Percentiles rank a stretch among this genome's conserved stretches.
These are phyloP conservation scores for Drosophila kurseongensis DNA, from an alignment of 1,140 invertebrate genomes.

Conservation along the genomic window DNA sequence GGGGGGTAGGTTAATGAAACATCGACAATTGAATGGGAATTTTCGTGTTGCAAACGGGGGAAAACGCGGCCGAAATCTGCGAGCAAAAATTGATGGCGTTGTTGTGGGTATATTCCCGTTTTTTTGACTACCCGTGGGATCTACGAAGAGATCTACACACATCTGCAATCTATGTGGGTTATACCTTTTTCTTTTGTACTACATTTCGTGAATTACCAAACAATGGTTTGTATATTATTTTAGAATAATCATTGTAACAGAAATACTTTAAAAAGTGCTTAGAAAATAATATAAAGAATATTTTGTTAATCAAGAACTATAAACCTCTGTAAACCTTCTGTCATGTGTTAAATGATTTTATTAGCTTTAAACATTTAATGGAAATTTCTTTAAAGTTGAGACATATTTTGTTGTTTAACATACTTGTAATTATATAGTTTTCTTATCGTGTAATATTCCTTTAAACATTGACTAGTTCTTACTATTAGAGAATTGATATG, in stretches of 20 bases:
- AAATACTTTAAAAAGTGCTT: neutral
- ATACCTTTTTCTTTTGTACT: neutral
- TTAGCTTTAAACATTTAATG: too few relatives aligned
- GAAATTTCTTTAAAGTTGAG: too few relatives aligned
- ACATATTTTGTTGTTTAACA: too few relatives aligned
- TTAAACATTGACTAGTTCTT: too few relatives aligned
- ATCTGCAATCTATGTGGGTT: neutral
- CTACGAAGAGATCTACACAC: neutral
- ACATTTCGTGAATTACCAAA: neutral
- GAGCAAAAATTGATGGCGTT: neutral
- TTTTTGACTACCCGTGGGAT: too few relatives aligned
- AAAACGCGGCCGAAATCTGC: neutral
- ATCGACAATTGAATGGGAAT: neutral
- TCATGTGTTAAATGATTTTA: too few relatives aligned
- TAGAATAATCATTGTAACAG: neutral
- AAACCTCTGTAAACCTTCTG: too few relatives aligned
- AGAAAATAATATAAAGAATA: too few relatives aligned
- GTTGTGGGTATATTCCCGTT: neutral
- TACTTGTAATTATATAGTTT: too few relatives aligned
- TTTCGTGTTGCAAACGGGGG: neutral
- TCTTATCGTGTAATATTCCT: too few relatives aligned
- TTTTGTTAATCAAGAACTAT: too few relatives aligned
- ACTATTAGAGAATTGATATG: neutral
- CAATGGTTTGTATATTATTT: neutral
- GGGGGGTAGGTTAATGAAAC: neutral